Evolutionary conservation across 2,797 vertebrate species (phyloP), one percentile per base, ranked within the genome.

Genomic region (Toxotes lorentzi): DNA sequence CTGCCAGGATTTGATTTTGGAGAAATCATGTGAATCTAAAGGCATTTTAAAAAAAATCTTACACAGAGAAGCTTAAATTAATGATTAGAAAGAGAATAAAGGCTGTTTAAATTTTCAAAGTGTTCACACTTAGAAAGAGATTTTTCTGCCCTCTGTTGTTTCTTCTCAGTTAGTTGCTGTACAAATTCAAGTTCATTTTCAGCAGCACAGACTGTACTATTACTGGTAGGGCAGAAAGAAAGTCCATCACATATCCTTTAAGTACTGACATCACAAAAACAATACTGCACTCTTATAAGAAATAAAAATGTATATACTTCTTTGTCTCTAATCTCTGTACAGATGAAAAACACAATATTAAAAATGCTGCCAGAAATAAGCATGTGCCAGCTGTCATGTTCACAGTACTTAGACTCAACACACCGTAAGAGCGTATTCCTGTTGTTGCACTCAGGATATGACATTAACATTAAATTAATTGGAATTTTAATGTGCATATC

Each of bases 11-110:
- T 59, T 62, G 4, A 21, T 77, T 45, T 61, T 30, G 24, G 38
- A n/a, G 34, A 53, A 16, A n/a, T 30, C n/a, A 40, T 16, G 24
- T 41, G 38, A 66, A 32, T 51, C 16, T 19, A 3, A 47, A 63
- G 68, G 35, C 68, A 0, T 7, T 35, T 72, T 0, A 35, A 61
- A 50, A 65, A 34, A 69, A 64, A 23, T 47, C 14, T 45, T 16
- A 6, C 58, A 67, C 40, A 30, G 40, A 67, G 47, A 67, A 69
- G 65, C 71, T 80, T 80, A 54, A 82, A 70, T 84, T 63, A 71
- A 70, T 21, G 16, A 80, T 62, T 32, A 68, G 13, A 81, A 0
- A 1, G 35, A 72, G 2, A 68, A 69, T 60, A 35, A 64, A 78
- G 30, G 32, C 6, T 0, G 43, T 23, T 24, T 30, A 30, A 30